Evolutionary conservation across 2,113 vertebrate species (phyloP), one percentile per base, ranked within the genome.

Genomic region (Dipodomys stephensi): DNA sequence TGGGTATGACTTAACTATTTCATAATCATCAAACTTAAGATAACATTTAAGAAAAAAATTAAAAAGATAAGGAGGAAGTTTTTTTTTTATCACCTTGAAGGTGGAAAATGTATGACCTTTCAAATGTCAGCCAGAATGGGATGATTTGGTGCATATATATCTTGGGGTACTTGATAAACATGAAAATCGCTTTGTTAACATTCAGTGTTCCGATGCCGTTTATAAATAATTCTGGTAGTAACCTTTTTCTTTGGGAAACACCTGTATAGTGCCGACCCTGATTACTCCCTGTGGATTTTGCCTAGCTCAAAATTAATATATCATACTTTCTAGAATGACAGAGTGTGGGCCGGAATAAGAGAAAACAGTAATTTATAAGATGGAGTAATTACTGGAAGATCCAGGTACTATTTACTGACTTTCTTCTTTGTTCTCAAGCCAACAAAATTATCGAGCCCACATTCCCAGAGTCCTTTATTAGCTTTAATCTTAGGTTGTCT

Each of bases 311-410:
- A 96, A 96, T 95, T 96, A 97, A 97, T 97, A 92, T 94, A 97
- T 93, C 95, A 94, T 87, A 94, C 94, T 94, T 96, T 79, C 83
- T 57, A 84, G 96, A 96, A 88, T 95, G 96, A 96, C 96, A 97
- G 95, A 91, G 83, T 91, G 86, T 83, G 94, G 93, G 64, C 77
- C 81, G 77, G 86, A 96, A 91, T 90, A 91, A 86, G 94, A 96
- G 91, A 97, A 97, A 97, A 97, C 83, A 97, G 95, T 96, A 95
- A 96, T 97, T 97, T 97, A 73, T 92, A 96, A 96, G 95, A 97
- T 90, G 94, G 95, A 91, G 95, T 97, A 96, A 97, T 97, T 96
- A 97, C 92, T 82, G 89, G 93, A 97, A 82, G 64, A 95, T 96
- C 92, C 93, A 96, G 96, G 94, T 97, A 96, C 91, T 94, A 96